These are phyloP conservation scores for Heliconius erato DNA, from an alignment of 2,888 invertebrate species.

Conservation along the genomic window DNA sequence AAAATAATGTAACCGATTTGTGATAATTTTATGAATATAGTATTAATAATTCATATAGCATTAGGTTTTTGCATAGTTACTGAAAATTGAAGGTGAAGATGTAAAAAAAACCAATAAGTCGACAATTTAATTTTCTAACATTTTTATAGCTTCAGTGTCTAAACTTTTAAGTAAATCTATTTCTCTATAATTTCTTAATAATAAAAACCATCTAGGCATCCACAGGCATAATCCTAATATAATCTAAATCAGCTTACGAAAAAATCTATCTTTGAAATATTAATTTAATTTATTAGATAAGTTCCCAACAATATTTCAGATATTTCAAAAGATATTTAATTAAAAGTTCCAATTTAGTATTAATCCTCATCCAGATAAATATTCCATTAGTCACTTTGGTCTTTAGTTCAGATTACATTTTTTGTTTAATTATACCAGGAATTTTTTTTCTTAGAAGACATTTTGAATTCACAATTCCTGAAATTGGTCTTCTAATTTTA, in stretches of 20 bases:
- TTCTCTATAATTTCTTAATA: not conserved
- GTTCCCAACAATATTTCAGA: not conserved
- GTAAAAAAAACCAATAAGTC: not conserved
- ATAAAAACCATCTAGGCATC: not conserved
- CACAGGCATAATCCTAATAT: not conserved
- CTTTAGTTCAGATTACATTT: too few relatives aligned
- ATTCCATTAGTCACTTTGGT: too few relatives aligned
- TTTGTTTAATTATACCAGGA: too few relatives aligned
- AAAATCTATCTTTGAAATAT: not conserved
- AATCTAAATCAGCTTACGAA: not conserved
- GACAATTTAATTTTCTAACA: not conserved
- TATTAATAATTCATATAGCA: not conserved
- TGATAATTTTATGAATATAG: too few relatives aligned
- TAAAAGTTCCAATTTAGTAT: not conserved
- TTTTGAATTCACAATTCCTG: too few relatives aligned
- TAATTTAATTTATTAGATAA: too few relatives aligned
- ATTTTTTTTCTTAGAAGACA: too few relatives aligned
- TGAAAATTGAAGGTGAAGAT: not conserved
- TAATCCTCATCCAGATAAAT: not conserved
- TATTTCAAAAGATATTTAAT: not conserved
- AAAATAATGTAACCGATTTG: too few relatives aligned
- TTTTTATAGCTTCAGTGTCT: not conserved
- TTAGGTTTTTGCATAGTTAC: not conserved
- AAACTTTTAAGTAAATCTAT: not conserved
- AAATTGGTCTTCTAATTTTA: not conserved